phyloP scores from a whole-genome alignment of 2,797 vertebrate genomes.

The Tinamus major region DNA sequence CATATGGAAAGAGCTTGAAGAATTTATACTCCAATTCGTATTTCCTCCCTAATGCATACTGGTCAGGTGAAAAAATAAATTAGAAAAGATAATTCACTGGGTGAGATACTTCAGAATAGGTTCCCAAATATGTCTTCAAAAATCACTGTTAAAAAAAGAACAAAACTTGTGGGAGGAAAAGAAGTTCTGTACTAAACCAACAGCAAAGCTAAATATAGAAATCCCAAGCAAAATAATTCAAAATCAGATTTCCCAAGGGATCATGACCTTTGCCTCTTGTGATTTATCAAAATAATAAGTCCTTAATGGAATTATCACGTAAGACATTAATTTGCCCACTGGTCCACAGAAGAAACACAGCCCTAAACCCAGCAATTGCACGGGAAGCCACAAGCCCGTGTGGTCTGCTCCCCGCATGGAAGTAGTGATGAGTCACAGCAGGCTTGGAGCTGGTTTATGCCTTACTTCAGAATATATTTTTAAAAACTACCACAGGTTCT shows the following conservation, averaged over 20 bases:
- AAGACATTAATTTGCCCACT: not conserved
- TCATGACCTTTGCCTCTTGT: not conserved
- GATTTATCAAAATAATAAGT: constrained; percentile 16
- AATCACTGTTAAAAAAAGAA: not conserved
- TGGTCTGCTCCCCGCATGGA: not conserved
- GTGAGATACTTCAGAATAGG: not conserved
- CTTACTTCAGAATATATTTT: not conserved
- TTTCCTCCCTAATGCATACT: not conserved
- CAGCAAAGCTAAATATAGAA: not conserved
- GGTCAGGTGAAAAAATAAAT: not conserved
- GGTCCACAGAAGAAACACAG: not conserved
- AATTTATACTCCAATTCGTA: not conserved
- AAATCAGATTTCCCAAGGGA: not conserved
- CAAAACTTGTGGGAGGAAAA: not conserved
- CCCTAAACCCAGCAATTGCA: not conserved
- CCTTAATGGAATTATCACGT: constrained; percentile 5
- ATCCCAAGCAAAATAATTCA: not conserved
- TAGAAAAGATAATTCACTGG: not conserved
- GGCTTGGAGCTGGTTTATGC: not conserved
- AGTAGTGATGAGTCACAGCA: not conserved
- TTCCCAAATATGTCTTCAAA: not conserved
- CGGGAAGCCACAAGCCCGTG: not conserved
- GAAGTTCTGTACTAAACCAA: not conserved
- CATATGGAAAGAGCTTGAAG: not conserved
- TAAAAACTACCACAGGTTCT: not conserved